phyloP scores from a whole-genome alignment of 2,888 invertebrate species.

The Palloptera scutellata region DNA sequence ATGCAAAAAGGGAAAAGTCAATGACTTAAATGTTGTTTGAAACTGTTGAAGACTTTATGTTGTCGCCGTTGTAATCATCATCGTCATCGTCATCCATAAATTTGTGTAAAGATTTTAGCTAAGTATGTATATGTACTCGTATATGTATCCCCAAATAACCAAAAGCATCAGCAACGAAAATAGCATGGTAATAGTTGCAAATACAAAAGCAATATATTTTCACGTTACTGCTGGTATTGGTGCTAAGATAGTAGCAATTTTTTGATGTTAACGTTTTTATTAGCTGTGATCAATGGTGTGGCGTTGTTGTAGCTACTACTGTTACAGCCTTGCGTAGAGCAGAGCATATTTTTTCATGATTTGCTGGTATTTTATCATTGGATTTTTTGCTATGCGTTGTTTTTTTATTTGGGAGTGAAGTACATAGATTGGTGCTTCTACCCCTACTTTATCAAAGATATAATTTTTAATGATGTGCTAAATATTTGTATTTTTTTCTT shows the following conservation, averaged over 20 bases:
- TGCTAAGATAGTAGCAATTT: background rate
- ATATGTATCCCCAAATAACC: background rate
- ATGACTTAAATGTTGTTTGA: background rate
- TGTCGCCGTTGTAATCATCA: background rate
- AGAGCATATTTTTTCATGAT: too few relatives aligned
- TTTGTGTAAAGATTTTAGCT: background rate
- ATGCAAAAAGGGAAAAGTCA: background rate
- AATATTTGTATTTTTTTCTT: too few relatives aligned
- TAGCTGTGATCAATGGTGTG: background rate
- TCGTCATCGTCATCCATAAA: background rate
- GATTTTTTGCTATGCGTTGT: too few relatives aligned
- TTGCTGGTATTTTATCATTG: too few relatives aligned
- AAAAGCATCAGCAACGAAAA: conserved; percentile 7
- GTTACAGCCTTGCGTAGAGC: background rate
- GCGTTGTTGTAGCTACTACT: conserved; percentile 6
- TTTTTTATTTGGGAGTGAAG: too few relatives aligned
- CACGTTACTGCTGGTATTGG: background rate
- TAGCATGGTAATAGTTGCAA: background rate
- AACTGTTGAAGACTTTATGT: background rate
- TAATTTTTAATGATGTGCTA: too few relatives aligned
- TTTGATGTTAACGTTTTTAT: conserved; percentile 16
- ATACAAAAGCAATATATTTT: background rate
- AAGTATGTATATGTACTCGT: too few relatives aligned
- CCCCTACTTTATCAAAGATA: too few relatives aligned
- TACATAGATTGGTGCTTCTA: too few relatives aligned